Conservation (phyloP, 2,797 vertebrate genomes). For the Sarcophilus harrisii region DNA sequence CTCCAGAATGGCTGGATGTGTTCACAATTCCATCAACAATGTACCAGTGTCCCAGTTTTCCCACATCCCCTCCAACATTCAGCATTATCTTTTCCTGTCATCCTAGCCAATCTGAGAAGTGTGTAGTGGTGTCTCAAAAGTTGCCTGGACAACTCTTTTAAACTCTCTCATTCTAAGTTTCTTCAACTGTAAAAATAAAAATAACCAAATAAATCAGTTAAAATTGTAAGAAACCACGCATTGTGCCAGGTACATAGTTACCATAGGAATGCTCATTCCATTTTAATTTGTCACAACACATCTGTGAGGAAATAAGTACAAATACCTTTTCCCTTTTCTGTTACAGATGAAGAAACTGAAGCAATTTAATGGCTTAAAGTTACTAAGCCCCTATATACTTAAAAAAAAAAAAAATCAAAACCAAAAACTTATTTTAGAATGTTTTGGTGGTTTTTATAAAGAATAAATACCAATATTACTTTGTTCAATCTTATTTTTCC, state of each 20-base stretch:
- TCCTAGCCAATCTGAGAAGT: no score
- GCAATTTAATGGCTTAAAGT: constrained; percentile 23
- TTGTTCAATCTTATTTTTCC: constrained; percentile 44
- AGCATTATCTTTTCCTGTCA: no score
- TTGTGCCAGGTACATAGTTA: not conserved
- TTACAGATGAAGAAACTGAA: not conserved
- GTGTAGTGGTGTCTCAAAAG: no score
- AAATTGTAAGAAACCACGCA: not conserved
- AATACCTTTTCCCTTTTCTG: not conserved
- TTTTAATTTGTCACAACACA: not conserved
- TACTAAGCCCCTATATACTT: constrained; percentile 26
- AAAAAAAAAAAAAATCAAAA: not conserved
- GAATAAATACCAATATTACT: not conserved
- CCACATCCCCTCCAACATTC: no score
- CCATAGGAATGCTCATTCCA: not conserved
- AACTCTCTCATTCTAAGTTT: not conserved
- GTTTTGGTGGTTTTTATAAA: not conserved
- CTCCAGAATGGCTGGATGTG: no score
- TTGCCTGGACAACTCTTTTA: not conserved
- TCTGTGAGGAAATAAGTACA: not conserved
- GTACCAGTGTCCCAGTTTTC: no score
- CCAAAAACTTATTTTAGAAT: constrained; percentile 3
- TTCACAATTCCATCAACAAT: no score
- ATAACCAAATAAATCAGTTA: not conserved
- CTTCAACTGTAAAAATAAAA: not conserved